Evolutionary conservation across 2,797 vertebrate genomes (phyloP).

Genomic region (Hemitrygon akajei): DNA sequence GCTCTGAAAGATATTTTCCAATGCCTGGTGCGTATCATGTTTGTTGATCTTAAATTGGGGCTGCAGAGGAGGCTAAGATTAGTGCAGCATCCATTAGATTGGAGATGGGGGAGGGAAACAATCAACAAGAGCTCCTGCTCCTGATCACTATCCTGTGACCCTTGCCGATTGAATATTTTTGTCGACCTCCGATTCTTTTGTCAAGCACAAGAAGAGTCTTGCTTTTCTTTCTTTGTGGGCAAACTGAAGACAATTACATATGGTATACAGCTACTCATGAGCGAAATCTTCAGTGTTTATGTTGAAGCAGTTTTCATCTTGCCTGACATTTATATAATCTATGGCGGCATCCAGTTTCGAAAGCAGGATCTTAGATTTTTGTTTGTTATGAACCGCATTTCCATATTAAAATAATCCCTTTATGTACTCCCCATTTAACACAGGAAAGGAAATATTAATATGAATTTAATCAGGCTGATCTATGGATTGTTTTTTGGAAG

Average conservation of each 20-base stretch:
- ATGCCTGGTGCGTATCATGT: background rate
- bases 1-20: background rate
- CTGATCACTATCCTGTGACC: background rate
- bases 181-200: background rate
- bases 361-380: conserved; percentile 7
- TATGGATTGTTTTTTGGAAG: background rate
- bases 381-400: background rate
- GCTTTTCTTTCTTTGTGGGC: background rate
- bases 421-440: background rate
- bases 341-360: background rate
- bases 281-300: background rate
- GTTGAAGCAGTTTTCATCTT: background rate
- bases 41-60: background rate
- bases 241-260: background rate
- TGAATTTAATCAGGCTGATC: conserved; percentile 30
- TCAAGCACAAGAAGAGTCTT: background rate
- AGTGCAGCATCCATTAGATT: background rate
- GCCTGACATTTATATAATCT: background rate
- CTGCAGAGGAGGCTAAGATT: background rate
- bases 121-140: background rate
- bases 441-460: conserved; percentile 33
- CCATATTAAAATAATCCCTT: conserved; percentile 31
- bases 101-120: background rate
- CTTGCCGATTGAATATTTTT: background rate
- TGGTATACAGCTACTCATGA: background rate